Conservation (phyloP, 2,113 vertebrate genomes). For the Natator depressus region DNA sequence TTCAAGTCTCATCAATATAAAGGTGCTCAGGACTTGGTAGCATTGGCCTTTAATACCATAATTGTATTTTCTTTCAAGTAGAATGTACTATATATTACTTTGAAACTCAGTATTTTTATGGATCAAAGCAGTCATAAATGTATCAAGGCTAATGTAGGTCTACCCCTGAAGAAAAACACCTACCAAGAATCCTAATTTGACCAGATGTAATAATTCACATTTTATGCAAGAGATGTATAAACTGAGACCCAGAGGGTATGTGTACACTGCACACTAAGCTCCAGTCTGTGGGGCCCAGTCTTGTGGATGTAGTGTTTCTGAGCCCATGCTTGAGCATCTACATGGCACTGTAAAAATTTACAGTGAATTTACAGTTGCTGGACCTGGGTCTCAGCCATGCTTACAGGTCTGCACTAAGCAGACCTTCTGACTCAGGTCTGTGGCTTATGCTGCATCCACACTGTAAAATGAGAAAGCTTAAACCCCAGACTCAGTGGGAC, state of each 20-base stretch:
- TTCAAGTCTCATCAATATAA: neutral
- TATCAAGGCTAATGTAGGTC: neutral
- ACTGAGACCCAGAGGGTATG: neutral
- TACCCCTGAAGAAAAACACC: neutral
- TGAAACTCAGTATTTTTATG: neutral
- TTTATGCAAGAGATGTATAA: neutral
- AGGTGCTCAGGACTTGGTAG: neutral
- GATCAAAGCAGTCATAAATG: neutral
- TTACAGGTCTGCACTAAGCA: neutral
- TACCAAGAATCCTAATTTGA: neutral
- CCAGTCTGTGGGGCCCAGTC: neutral
- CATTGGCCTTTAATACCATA: neutral
- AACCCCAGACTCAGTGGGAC: neutral
- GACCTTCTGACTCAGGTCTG: neutral
- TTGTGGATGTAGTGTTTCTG: neutral
- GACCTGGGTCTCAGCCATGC: neutral
- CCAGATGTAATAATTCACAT: neutral
- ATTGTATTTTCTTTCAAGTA: neutral
- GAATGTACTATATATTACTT: neutral
- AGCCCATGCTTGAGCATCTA: neutral
- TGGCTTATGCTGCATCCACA: accelerated
- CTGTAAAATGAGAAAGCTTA: neutral
- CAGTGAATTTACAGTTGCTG: neutral
- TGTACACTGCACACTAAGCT: neutral
- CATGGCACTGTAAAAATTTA: neutral